These are phyloP conservation scores for Caenorhabditis uteleia DNA, from an alignment of 2,888 invertebrate species.

Conservation along the genomic window DNA sequence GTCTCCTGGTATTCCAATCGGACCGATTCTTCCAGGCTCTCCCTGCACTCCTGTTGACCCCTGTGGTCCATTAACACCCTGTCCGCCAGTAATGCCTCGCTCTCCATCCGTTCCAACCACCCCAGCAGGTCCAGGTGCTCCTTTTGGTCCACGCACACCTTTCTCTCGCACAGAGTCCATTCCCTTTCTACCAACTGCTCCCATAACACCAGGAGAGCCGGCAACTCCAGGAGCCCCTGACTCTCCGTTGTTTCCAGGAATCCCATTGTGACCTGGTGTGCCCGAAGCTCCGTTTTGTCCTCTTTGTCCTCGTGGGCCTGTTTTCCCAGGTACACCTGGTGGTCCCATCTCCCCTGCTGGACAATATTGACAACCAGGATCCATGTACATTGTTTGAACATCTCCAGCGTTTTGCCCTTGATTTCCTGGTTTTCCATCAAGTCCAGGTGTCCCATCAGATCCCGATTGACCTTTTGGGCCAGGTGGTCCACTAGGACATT, in stretches of 20 bases:
- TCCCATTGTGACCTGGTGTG: conserved; percentile 41
- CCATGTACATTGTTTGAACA: conserved; percentile 28
- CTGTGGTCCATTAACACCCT: conserved; percentile 26
- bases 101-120: conserved; percentile 30
- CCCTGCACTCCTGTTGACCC: conserved; percentile 23
- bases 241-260: conserved; percentile 43
- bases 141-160: conserved; percentile 38
- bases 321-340: conserved; percentile 33
- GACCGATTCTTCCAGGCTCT: conserved; percentile 27
- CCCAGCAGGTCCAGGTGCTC: conserved; percentile 27
- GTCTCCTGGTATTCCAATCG: conserved; percentile 23
- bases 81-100: conserved; percentile 23
- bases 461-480: conserved; percentile 40
- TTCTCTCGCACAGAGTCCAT: conserved; percentile 40
- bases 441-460: conserved; percentile 20
- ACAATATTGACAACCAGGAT: conserved; percentile 42
- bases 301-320: conserved; percentile 40
- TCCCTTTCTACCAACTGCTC: conserved; percentile 34
- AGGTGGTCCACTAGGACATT: conserved; percentile 44
- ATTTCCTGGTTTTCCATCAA: conserved; percentile 33
- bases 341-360: conserved; percentile 47
- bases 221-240: conserved; percentile 34
- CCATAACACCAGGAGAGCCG: conserved; percentile 32
- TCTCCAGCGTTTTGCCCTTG: conserved; percentile 22
- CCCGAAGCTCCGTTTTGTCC: conserved; percentile 41